Base-by-base conservation (phyloP, 2,113 vertebrate species). In the Oreotrochilus melanogaster region DNA sequence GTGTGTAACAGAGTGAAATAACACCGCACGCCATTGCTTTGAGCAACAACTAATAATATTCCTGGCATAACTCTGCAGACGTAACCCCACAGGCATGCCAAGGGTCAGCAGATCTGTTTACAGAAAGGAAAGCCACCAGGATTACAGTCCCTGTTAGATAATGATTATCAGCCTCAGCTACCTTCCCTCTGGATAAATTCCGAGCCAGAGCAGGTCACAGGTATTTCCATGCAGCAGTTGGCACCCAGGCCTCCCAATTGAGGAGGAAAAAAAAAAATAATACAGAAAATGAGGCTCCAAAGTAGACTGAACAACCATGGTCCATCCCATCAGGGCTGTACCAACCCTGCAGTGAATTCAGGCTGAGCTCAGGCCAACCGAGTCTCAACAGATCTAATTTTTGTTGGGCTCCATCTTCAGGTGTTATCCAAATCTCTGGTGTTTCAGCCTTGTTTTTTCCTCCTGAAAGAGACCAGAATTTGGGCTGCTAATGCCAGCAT, bases 81-180 rank as follows among this genome's bases (percentile, higher is more conserved):
- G 45, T 90, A 96, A 93, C 83, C 74, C 83, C 80, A 80, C 78
- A 90, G 75, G 92, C 94, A 95, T 88, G 95, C 88, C 95, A 96
- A 95, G 94, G 95, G 88, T 96, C 95, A 97, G 92, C 94, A 96
- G 92, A 92, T 96, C 95, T 92, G 87, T 60, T 92, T 96, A 58
- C 92, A 74, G 88, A 93, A 96, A 94, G 82, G 76, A 88, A 95
- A 92, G 92, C 88, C 88, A 90, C 75, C 72, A 45, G 94, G 92
- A 97, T 86, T 90, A 86, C n/a, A 14, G 39, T 80, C 78, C 47
- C 64, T 93, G 91, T 92, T 53, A 71, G 82, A 93, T 60, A 95
- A 88, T 56, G 71, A 62, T 70, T 86, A 75, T 9, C 86, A 67
- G 87, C 75, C 67, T 84, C 64, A 2, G 51, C 50, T 81, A 89